phyloP scores from a whole-genome alignment of 37 sponge, comb jelly and placozoan genomes.

The Agelas oroides region DNA sequence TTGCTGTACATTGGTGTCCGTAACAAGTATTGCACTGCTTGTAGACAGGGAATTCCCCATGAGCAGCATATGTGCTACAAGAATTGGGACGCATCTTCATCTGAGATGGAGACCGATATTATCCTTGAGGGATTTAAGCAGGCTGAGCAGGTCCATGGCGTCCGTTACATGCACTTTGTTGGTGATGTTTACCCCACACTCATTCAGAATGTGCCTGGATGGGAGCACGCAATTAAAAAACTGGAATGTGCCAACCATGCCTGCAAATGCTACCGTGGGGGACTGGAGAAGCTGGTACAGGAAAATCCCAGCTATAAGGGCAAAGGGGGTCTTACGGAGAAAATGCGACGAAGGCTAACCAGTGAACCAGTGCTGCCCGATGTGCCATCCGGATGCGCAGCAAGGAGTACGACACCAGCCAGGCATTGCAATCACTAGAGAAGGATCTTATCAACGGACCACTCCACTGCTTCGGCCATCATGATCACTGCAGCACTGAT shows the following conservation, averaged over 20 bases:
- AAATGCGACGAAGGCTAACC: constrained; percentile 11
- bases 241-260: constrained; percentile 59
- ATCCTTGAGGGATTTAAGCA: constrained; percentile 44
- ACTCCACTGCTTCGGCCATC: constrained; percentile 58
- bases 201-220: constrained; percentile 26
- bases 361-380: constrained; percentile 38
- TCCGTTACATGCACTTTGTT: constrained; percentile 32
- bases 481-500: constrained; percentile 34
- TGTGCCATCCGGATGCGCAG: constrained; percentile 58
- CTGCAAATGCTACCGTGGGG: constrained; percentile 45
- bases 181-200: constrained; percentile 47
- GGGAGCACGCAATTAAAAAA: constrained; percentile 41
- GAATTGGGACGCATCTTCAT: constrained; percentile 44
- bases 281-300: constrained; percentile 31
- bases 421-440: constrained; percentile 5
- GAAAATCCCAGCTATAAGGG: constrained; percentile 40
- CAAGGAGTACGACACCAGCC: neutral
- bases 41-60: neutral
- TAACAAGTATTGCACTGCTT: constrained; percentile 55
- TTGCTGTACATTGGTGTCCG: constrained; percentile 44
- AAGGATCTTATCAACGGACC: constrained; percentile 55
- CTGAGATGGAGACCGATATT: constrained; percentile 39
- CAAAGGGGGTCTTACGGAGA: constrained; percentile 46
- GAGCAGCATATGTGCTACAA: constrained; percentile 25
- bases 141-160: constrained; percentile 25